These are phyloP conservation scores for Datnioides undecimradiatus DNA, from an alignment of 2,113 vertebrate species.

Conservation along the genomic window DNA sequence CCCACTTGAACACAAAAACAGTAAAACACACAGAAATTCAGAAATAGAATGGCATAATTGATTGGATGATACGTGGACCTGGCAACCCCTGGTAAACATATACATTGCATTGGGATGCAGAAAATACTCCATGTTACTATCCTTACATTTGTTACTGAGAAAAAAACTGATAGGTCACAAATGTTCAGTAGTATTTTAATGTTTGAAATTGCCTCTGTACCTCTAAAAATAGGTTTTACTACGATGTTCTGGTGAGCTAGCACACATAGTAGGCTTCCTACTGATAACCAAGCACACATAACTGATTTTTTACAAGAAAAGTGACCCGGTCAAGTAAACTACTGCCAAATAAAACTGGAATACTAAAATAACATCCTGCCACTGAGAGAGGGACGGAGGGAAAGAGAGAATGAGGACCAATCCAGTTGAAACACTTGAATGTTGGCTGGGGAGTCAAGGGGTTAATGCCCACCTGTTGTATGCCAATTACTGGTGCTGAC, in stretches of 20 bases:
- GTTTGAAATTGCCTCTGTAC: background rate
- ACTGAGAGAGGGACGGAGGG: too few species aligned
- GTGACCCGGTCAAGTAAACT: background rate
- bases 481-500: slow-evolving; percentile 35
- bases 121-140: background rate
- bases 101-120: background rate
- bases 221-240: background rate
- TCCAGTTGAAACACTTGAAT: background rate
- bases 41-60: too few species aligned
- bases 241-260: background rate
- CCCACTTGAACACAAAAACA: too few species aligned
- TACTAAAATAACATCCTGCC: background rate
- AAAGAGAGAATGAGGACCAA: too few species aligned
- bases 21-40: too few species aligned
- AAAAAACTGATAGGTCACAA: background rate
- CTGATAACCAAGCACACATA: background rate
- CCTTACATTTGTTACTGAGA: background rate
- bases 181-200: too few species aligned
- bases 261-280: background rate
- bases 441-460: slow-evolving; percentile 12
- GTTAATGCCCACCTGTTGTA: slow-evolving; percentile 50
- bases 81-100: too few species aligned
- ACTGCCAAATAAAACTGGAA: background rate
- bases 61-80: too few species aligned
- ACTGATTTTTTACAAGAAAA: background rate